Evolutionary conservation across 2,113 vertebrate species (phyloP).

Genomic region (Oreotrochilus melanogaster): DNA sequence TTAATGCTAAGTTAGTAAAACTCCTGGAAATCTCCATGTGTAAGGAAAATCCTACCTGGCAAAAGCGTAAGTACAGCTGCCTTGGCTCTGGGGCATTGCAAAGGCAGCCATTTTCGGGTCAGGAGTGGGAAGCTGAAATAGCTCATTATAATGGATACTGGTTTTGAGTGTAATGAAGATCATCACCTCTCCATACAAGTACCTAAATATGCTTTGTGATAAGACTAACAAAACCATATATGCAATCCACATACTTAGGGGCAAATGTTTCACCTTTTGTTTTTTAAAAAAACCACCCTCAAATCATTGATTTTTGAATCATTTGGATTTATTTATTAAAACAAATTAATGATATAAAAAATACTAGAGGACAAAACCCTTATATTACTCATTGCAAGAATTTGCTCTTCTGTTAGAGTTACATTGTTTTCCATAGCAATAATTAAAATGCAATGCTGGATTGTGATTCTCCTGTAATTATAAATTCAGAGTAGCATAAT

Average conservation of each 20-base stretch:
- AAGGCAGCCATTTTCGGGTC: background rate
- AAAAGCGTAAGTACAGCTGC: background rate
- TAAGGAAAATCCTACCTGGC: background rate
- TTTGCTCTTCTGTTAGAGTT: background rate
- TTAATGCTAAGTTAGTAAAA: background rate
- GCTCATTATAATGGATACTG: background rate
- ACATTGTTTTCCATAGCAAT: background rate
- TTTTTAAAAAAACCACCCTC: background rate
- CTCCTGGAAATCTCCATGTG: background rate
- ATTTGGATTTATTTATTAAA: no score
- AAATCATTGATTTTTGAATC: background rate
- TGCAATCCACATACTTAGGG: background rate
- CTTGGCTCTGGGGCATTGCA: background rate
- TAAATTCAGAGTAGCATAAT: background rate
- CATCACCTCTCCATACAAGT: background rate
- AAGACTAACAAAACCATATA: background rate
- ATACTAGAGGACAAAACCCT: rapidly evolving
- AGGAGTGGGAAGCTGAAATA: background rate
- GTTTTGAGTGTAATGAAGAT: slow-evolving; percentile 1
- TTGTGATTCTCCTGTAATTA: background rate
- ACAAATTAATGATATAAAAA: background rate
- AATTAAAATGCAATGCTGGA: background rate
- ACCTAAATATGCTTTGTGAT: background rate
- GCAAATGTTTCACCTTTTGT: background rate
- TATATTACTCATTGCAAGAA: background rate